phyloP scores from a whole-genome alignment of 1,140 invertebrate genomes.

The Neodiprion virginianus region DNA sequence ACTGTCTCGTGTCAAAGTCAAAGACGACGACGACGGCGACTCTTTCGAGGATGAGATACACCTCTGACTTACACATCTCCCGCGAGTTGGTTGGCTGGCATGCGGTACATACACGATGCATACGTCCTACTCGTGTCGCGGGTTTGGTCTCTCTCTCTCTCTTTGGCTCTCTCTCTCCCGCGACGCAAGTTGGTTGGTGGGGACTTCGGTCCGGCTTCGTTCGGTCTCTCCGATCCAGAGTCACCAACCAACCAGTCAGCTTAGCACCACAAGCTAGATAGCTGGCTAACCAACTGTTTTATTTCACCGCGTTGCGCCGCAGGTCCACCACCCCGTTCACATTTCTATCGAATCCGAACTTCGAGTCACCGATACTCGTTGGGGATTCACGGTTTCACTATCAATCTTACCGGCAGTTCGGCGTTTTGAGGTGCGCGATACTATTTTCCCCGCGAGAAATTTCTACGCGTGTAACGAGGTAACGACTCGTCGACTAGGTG shows the following conservation, averaged over 20 bases:
- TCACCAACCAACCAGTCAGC: background rate
- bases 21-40: too few species aligned
- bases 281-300: slow-evolving; percentile 2
- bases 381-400: background rate
- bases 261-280: background rate
- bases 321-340: background rate
- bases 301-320: background rate
- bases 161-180: background rate
- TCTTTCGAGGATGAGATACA: too few species aligned
- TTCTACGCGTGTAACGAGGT: too few species aligned
- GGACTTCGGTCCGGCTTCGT: background rate
- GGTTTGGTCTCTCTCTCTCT: background rate
- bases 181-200: background rate
- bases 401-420: too few species aligned
- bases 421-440: too few species aligned
- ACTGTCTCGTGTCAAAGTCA: too few species aligned
- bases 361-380: background rate
- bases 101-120: too few species aligned
- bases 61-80: too few species aligned
- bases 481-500: too few species aligned
- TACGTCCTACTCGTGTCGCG: background rate
- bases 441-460: too few species aligned
- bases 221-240: background rate
- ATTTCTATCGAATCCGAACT: background rate
- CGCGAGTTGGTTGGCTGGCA: too few species aligned